These are phyloP conservation scores for Pyxicephalus adspersus DNA, from an alignment of 2,113 vertebrate genomes.

Conservation along the genomic window DNA sequence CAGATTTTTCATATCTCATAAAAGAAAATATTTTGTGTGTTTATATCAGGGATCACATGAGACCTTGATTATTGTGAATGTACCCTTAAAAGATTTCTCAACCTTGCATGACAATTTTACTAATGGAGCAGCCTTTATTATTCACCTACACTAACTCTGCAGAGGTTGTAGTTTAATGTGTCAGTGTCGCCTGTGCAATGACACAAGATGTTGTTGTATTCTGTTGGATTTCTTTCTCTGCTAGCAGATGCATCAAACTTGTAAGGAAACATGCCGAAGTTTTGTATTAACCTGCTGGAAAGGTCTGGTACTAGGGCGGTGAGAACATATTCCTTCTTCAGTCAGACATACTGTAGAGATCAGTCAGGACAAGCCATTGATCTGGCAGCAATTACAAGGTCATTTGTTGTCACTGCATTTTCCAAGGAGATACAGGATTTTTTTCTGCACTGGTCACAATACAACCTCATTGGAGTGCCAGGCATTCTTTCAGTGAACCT, in stretches of 20 bases:
- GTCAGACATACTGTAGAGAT: slow-evolving; percentile 58
- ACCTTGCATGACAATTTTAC: no score
- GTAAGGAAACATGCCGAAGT: slow-evolving; percentile 33
- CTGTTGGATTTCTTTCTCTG: neutral
- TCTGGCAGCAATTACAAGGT: slow-evolving; percentile 61
- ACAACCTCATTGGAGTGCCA: slow-evolving; percentile 20
- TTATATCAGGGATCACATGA: no score
- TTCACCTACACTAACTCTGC: no score
- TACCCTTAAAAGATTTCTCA: no score
- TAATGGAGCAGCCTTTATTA: no score
- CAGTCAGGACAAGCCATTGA: slow-evolving; percentile 62
- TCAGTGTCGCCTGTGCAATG: neutral
- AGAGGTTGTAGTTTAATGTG: neutral
- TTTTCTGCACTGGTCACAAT: slow-evolving; percentile 1
- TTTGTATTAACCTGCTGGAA: slow-evolving; percentile 48
- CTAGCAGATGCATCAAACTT: slow-evolving; percentile 32
- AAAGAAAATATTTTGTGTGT: no score
- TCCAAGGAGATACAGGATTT: slow-evolving; percentile 45
- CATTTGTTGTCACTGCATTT: slow-evolving; percentile 43
- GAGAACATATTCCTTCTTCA: slow-evolving; percentile 47
- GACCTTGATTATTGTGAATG: no score
- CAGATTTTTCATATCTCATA: no score
- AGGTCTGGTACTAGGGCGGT: slow-evolving; percentile 44
- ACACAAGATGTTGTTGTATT: slow-evolving; percentile 8
- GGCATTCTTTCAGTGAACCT: slow-evolving; percentile 32